Percentiles rank a stretch among this genome's conserved stretches.
Conservation (phyloP, 2,888 invertebrate genomes). For the Heliconius sara region DNA sequence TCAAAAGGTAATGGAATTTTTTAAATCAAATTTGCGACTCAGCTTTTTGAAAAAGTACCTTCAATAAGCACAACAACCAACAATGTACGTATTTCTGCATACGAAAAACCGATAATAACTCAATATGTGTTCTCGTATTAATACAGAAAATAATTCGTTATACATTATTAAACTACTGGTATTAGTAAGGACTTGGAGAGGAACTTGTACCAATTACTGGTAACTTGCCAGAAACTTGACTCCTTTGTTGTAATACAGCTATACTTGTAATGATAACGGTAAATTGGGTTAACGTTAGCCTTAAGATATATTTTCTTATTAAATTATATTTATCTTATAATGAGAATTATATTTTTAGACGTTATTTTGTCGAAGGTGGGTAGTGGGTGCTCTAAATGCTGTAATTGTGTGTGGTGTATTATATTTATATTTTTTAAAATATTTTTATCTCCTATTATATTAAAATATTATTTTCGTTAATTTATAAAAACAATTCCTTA, state of each 20-base stretch:
- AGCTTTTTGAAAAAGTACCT: background rate
- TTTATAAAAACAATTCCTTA: no score
- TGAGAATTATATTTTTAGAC: background rate
- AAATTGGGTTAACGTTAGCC: constrained; percentile 7
- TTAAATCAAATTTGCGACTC: no score
- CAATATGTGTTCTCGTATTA: constrained; percentile 1
- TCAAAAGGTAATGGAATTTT: background rate
- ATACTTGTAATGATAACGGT: constrained; percentile 24
- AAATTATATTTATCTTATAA: background rate
- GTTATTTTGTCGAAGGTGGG: no score
- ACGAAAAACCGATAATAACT: background rate
- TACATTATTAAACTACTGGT: constrained; percentile 27
- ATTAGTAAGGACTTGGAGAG: constrained; percentile 35
- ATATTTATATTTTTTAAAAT: no score
- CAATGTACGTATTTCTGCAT: background rate
- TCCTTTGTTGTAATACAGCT: constrained; percentile 32
- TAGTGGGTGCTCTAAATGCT: no score
- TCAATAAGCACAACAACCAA: background rate
- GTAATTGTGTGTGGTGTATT: no score
- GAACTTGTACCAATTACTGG: constrained; percentile 39
- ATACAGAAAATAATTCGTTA: constrained; percentile 7
- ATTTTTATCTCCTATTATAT: no score
- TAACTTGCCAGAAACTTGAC: constrained; percentile 35
- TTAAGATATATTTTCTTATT: constrained; percentile 4
- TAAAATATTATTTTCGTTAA: no score